A percentile compares a stretch with the other conserved stretches of the same genome.
Evolutionary conservation across 2,113 vertebrate genomes (phyloP).

Genomic region (Pristiophorus japonicus): DNA sequence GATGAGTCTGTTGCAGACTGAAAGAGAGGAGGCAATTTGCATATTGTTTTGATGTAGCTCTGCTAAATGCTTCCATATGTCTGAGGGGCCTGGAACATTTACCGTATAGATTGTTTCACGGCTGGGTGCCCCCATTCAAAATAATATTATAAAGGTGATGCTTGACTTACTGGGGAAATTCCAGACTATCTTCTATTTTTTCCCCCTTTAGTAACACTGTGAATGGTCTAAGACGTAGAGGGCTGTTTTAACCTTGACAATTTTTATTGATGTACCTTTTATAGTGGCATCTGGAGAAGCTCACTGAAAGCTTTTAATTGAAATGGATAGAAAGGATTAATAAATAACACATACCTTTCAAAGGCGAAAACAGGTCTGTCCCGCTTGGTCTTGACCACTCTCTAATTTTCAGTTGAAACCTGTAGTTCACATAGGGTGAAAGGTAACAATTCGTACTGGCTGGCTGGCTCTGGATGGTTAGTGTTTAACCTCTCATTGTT

Average conservation of each 20-base stretch:
- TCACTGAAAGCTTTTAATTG: conserved; percentile 78
- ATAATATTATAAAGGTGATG: conserved; percentile 18
- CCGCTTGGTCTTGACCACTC: conserved; percentile 10
- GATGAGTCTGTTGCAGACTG: conserved; percentile 48
- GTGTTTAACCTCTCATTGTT: neutral
- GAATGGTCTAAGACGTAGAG: conserved; percentile 61
- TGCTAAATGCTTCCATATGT: conserved; percentile 54
- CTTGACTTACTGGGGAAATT: neutral
- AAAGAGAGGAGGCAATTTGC: conserved; percentile 58
- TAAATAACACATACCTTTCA: conserved; percentile 20
- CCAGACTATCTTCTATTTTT: neutral
- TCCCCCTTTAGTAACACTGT: conserved; percentile 39
- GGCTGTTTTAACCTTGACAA: conserved; percentile 84
- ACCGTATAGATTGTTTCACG: conserved; percentile 48
- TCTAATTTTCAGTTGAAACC: neutral
- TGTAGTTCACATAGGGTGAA: neutral
- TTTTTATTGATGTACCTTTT: conserved; percentile 90
- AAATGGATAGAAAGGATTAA: conserved; percentile 57
- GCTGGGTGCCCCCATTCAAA: conserved; percentile 42
- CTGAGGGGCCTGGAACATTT: conserved; percentile 46
- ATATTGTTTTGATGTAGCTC: conserved; percentile 56
- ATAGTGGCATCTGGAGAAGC: conserved; percentile 76
- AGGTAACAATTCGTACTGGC: conserved; percentile 18
- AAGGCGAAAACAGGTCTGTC: neutral
- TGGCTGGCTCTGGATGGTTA: neutral